Base-by-base conservation (phyloP, 2,113 vertebrate species). In the Petrocephalus zakoni region DNA sequence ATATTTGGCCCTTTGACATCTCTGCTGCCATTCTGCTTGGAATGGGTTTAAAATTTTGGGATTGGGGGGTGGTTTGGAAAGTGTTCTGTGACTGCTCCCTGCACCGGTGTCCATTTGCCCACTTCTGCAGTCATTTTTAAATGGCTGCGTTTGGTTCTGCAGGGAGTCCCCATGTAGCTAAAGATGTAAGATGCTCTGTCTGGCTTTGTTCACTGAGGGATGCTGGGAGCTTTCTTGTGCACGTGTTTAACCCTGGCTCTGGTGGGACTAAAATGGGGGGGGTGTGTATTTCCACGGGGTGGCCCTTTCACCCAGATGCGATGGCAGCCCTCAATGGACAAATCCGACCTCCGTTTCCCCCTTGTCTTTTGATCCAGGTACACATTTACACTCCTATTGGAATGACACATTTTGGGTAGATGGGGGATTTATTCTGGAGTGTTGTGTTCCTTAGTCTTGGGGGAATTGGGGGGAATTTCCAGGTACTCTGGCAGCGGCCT, bases 401-500 rank as follows among this genome's bases (percentile, higher is more conserved):
- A 11, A 37, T 68, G n/a, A 25, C n/a, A 61, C 58, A 37, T 87
- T 61, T 49, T n/a, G 85, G 90, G 88, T 84, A 49, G 51, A 47
- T 89, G 46, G 52, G 15, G 29, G 78, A 21, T 0, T 49, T 5
- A 89, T 87, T 47, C 9, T 8, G 53, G 75, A 87, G 82, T 11
- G 64, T 58, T 89, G 85, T 91, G 88, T 85, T 90, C 90, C 55
- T 85, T 88, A 91, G 49, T 53, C 19, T 53, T 29, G 61, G 90
- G 91, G 92, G 19, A 91, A 88, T 91, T 92, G 37, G 90, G 92
- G 93, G 91, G 92, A 90, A 9, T 37, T 82, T 22, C 2, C 94
- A 95, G 94, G 91, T 92, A 90, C 82, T 82, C 85, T 93, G 95
- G 95, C 95, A 95, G 95, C 95, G 89, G 93, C 91, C 94, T 95